Conservation (phyloP, 2,113 vertebrate genomes). For the Pontoporia blainvillei region DNA sequence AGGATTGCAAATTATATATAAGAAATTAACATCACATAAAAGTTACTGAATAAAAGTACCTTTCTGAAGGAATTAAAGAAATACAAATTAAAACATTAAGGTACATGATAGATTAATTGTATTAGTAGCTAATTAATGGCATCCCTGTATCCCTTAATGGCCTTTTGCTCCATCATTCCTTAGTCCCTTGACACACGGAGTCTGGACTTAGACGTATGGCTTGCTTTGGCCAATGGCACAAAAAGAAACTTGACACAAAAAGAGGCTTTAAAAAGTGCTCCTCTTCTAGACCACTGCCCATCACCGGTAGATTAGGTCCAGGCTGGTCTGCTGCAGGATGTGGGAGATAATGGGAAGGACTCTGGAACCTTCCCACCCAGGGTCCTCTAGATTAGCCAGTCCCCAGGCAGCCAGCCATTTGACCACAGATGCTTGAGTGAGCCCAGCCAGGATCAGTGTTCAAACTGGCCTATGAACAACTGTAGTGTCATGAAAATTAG, state of each 20-base stretch:
- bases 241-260: background rate
- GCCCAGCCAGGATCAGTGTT: background rate
- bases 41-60: background rate
- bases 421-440: background rate
- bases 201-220: background rate
- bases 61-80: background rate
- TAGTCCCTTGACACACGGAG: background rate
- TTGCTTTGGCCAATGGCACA: background rate
- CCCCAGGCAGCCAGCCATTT: background rate
- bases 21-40: background rate
- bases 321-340: background rate
- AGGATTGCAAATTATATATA: background rate
- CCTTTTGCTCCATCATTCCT: background rate
- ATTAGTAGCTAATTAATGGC: background rate
- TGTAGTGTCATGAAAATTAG: background rate
- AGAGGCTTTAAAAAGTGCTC: background rate
- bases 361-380: background rate
- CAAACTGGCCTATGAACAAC: background rate
- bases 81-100: background rate
- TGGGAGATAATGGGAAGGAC: background rate
- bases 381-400: background rate
- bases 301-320: background rate
- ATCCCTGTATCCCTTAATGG: background rate
- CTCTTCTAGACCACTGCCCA: background rate
- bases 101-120: background rate